Evolutionary conservation across 2,888 invertebrate genomes (phyloP).

Genomic region (Drosophila austrosaltans): DNA sequence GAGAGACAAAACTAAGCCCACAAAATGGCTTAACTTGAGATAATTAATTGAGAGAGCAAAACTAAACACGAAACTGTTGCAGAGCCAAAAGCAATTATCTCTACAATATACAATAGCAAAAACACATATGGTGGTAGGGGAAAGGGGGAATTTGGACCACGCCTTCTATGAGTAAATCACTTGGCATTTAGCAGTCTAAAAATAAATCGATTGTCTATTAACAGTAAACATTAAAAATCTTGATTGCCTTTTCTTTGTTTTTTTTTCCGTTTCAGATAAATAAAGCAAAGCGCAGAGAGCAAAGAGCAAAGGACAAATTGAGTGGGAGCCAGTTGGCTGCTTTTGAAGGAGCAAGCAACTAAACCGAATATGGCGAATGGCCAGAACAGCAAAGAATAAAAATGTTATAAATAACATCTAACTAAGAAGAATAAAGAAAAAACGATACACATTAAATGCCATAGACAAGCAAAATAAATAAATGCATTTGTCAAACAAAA

Average conservation of each 20-base stretch:
- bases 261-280: conserved; percentile 76
- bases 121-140: not conserved
- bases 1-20: conserved; percentile 49
- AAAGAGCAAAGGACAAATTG: conserved; percentile 37
- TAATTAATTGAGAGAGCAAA: conserved; percentile 78
- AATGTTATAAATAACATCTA: conserved; percentile 47
- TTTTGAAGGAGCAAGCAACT: not conserved
- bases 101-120: conserved; percentile 60
- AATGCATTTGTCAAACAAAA: conserved; percentile 44
- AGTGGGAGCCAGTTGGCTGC: too few relatives aligned
- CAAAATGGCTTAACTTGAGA: conserved; percentile 72
- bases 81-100: conserved; percentile 72
- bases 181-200: conserved; percentile 70
- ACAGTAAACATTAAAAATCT: conserved; percentile 72
- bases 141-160: not conserved
- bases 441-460: conserved; percentile 38
- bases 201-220: conserved; percentile 78
- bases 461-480: conserved; percentile 33
- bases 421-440: conserved; percentile 20
- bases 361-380: conserved; percentile 9
- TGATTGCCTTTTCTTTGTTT: conserved; percentile 66
- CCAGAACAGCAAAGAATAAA: conserved; percentile 1
- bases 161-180: conserved; percentile 56
- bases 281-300: conserved; percentile 25
- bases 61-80: conserved; percentile 65